Percentiles rank a stretch among this genome's conserved stretches.
These are phyloP conservation scores for Ooceraea biroi DNA, from an alignment of 1,140 invertebrate species.

Conservation along the genomic window DNA sequence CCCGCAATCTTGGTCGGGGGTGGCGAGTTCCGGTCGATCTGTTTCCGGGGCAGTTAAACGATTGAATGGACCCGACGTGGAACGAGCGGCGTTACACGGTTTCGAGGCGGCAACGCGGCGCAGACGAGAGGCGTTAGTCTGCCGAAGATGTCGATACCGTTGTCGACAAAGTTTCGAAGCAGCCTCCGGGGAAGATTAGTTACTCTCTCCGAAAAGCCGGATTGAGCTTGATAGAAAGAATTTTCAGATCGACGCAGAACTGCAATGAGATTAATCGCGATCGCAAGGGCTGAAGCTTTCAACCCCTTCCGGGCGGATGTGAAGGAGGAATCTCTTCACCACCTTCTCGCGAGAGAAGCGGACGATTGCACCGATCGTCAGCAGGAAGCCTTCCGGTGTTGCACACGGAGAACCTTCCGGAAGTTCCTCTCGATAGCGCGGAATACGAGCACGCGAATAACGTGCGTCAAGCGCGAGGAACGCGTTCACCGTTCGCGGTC, in stretches of 20 bases:
- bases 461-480: constrained; percentile 14
- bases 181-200: background rate
- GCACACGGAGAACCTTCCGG: constrained; percentile 8
- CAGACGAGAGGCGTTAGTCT: background rate
- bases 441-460: background rate
- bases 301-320: background rate
- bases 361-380: constrained; percentile 40
- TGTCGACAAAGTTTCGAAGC: background rate
- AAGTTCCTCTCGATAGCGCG: background rate
- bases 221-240: background rate
- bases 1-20: constrained; percentile 39
- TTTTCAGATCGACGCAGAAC: background rate
- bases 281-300: constrained; percentile 17
- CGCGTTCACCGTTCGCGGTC: background rate
- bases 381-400: constrained; percentile 14
- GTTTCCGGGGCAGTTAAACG: constrained; percentile 27
- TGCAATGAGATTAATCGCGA: constrained; percentile 35
- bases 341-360: background rate
- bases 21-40: constrained; percentile 37
- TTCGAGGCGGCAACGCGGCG: constrained; percentile 11
- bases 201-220: background rate
- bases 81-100: background rate
- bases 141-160: background rate
- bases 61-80: constrained; percentile 29
- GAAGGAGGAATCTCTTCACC: background rate